phyloP scores from a whole-genome alignment of 2,888 invertebrate species.

The Cephalotes varians region DNA sequence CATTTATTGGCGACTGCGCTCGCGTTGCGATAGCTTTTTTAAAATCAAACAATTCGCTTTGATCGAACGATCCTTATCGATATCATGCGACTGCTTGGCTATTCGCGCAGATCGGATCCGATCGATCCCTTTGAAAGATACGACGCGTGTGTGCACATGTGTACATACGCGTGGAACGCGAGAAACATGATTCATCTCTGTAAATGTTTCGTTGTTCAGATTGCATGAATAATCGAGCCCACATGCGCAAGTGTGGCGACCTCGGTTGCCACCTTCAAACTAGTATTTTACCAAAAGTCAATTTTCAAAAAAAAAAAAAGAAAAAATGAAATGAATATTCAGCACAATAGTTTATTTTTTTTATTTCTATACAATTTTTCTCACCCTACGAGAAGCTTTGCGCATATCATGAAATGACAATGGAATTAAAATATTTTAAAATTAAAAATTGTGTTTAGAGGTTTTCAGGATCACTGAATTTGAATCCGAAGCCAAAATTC shows the following conservation, averaged over 20 bases:
- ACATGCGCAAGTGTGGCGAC: background rate
- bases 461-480: too few species aligned
- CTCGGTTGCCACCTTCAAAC: background rate
- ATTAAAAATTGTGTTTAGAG: too few species aligned
- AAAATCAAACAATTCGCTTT: background rate
- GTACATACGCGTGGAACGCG: too few species aligned
- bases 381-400: too few species aligned
- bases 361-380: too few species aligned
- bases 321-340: background rate
- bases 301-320: background rate
- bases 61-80: constrained; percentile 12
- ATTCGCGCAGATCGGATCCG: background rate
- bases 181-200: constrained; percentile 22
- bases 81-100: background rate
- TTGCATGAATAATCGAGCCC: constrained; percentile 1
- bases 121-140: constrained; percentile 1
- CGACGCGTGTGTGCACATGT: background rate
- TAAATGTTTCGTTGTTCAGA: constrained; percentile 20
- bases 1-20: background rate
- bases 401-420: too few species aligned
- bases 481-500: too few species aligned
- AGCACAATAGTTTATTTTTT: background rate
- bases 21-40: background rate
- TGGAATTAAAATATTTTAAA: too few species aligned
- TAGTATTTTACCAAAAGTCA: background rate